phyloP scores from a whole-genome alignment of 2,888 invertebrate genomes.

The Eilema sororculum region DNA sequence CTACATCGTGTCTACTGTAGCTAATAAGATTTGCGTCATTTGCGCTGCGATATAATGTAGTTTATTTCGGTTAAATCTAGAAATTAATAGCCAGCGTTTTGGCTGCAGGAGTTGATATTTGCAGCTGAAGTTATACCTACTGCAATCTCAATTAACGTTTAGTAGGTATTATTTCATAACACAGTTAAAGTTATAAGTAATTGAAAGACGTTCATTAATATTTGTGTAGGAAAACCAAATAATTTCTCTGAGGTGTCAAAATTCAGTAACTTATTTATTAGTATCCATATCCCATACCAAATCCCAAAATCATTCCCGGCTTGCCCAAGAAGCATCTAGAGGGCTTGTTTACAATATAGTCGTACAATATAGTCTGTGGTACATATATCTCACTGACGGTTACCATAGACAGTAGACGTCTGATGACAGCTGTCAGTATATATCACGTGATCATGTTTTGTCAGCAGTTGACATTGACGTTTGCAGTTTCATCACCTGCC shows the following conservation, averaged over 20 bases:
- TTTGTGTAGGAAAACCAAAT: too few relatives aligned
- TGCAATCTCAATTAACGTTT: not conserved
- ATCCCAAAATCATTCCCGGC: too few relatives aligned
- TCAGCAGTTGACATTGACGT: not conserved
- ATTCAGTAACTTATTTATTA: too few relatives aligned
- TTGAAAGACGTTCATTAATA: too few relatives aligned
- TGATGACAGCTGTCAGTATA: not conserved
- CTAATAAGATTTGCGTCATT: not conserved
- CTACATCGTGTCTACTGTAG: not conserved
- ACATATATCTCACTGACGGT: not conserved
- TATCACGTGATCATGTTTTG: not conserved
- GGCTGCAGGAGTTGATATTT: not conserved
- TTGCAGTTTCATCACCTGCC: not conserved
- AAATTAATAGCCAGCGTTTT: not conserved
- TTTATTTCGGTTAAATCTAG: not conserved
- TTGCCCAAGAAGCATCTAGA: too few relatives aligned
- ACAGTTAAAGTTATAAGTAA: too few relatives aligned
- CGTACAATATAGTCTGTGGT: too few relatives aligned
- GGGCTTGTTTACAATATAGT: too few relatives aligned
- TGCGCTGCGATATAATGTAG: not conserved
- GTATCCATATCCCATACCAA: too few relatives aligned
- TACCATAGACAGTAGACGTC: not conserved
- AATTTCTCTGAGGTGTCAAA: too few relatives aligned
- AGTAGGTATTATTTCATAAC: too few relatives aligned
- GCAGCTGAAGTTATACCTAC: not conserved